Evolutionary conservation across 2,113 vertebrate species (phyloP).

Genomic region (Pluvialis apricaria): DNA sequence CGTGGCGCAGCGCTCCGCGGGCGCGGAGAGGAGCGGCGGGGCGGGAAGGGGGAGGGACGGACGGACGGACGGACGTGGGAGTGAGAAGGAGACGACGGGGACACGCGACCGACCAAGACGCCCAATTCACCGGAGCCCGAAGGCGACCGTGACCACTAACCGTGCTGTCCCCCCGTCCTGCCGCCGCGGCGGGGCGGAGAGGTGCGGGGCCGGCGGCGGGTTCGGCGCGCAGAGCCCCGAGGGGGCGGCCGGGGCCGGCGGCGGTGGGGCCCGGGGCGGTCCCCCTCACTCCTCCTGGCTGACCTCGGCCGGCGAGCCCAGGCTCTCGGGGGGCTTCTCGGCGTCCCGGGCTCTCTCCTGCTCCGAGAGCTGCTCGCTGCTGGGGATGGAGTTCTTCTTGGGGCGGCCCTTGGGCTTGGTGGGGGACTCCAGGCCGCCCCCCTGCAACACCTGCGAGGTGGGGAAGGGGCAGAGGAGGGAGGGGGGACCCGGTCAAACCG

Average conservation of each 20-base stretch:
- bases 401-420: slow-evolving; percentile 98
- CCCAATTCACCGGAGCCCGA: neutral
- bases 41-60: neutral
- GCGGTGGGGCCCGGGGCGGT: neutral
- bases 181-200: neutral
- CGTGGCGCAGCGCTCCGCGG: neutral
- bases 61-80: no score
- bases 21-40: neutral
- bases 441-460: slow-evolving; percentile 87
- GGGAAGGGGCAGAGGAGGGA: neutral
- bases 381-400: slow-evolving; percentile 98
- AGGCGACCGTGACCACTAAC: neutral
- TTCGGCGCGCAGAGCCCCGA: neutral
- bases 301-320: slow-evolving; percentile 75
- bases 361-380: slow-evolving; percentile 93
- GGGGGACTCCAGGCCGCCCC: slow-evolving; percentile 94
- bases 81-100: neutral
- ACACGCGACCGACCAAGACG: neutral
- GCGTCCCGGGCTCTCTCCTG: slow-evolving; percentile 83
- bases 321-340: slow-evolving; percentile 76
- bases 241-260: neutral
- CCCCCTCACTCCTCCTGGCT: slow-evolving; percentile 81
- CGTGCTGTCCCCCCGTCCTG: neutral
- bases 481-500: neutral
- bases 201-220: neutral